Conservation (phyloP, 2,797 vertebrate genomes). For the Parotocinclus haroldoi region DNA sequence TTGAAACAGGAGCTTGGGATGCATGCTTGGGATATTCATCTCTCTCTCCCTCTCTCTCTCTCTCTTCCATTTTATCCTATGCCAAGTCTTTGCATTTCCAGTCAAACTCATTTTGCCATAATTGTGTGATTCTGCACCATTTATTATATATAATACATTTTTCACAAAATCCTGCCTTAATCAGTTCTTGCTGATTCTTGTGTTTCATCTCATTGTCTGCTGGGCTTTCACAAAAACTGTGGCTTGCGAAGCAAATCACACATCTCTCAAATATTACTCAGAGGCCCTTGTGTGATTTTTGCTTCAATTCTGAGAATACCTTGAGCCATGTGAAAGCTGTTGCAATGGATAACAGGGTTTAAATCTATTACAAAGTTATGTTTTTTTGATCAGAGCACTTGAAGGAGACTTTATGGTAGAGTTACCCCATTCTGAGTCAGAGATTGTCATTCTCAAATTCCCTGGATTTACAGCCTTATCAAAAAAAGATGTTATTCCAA, state of each 20-base stretch:
- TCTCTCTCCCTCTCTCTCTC: conserved; percentile 10
- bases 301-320: neutral
- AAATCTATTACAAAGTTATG: neutral
- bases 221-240: conserved; percentile 17
- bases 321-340: neutral
- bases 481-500: no score
- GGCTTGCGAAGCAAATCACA: conserved; percentile 23
- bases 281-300: conserved; percentile 3
- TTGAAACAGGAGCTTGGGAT: conserved; percentile 2
- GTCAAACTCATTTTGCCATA: conserved; percentile 1
- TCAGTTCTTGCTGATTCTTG: neutral
- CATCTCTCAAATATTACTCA: conserved; percentile 17
- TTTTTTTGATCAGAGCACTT: conserved; percentile 10
- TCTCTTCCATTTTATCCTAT: neutral
- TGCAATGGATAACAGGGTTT: neutral
- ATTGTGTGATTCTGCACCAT: neutral
- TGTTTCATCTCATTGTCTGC: conserved; percentile 2
- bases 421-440: neutral
- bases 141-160: neutral
- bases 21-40: neutral
- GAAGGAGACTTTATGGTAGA: conserved; percentile 5
- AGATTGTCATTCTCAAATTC: conserved; percentile 5
- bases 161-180: neutral
- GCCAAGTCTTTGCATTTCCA: conserved; percentile 6
- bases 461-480: conserved; percentile 4